Base-by-base conservation (phyloP, 2,888 invertebrate species). In the Tholera decimalis region DNA sequence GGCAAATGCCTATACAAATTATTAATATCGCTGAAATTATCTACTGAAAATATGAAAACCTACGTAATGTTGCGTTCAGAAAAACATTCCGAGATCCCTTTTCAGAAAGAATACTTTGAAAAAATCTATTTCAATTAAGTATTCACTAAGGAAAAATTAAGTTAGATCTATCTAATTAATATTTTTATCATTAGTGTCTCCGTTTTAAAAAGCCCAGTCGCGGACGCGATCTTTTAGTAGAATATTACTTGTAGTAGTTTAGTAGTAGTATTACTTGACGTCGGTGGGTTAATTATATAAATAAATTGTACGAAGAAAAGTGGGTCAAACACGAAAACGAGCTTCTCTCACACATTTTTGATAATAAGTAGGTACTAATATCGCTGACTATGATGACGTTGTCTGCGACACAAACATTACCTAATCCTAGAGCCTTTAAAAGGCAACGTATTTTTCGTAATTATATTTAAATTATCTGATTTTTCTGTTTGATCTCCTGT, bases 261-360 rank as follows among this genome's bases (percentile, higher is more conserved):
- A n/a, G n/a, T n/a, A n/a, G n/a, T n/a, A n/a, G n/a, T n/a, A n/a
- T n/a, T n/a, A n/a, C n/a, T n/a, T n/a, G n/a, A n/a, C 41, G 20
- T 49, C n/a, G 15, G 22, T 26, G 8, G 28, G 18, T 37, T 65
- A 55, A 64, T 60, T 65, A 72, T 67, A 65, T 49, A 70, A 68
- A 76, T 68, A 70, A 62, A 73, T 73, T 51, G 43, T 43, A 15
- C n/a, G 37, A 61, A 65, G 43, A 41, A 69, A 69, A 70, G 60
- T 39, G 66, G 59, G 61, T 72, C 74, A 68, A 53, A 56, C 49
- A 24, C 50, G 22, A 43, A 41, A 51, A 43, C 39, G 54, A 44
- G n/a, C 2, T 35, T 46, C 41, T n/a, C 59, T 39, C 51, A 37
- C 46, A 46, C 9, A 46, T 30, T 47, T 4, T 22, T 51, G 35